A percentile compares a stretch with the other conserved stretches of the same genome.
phyloP scores from a whole-genome alignment of 1,140 invertebrate genomes.

The Ridgeia piscesae region DNA sequence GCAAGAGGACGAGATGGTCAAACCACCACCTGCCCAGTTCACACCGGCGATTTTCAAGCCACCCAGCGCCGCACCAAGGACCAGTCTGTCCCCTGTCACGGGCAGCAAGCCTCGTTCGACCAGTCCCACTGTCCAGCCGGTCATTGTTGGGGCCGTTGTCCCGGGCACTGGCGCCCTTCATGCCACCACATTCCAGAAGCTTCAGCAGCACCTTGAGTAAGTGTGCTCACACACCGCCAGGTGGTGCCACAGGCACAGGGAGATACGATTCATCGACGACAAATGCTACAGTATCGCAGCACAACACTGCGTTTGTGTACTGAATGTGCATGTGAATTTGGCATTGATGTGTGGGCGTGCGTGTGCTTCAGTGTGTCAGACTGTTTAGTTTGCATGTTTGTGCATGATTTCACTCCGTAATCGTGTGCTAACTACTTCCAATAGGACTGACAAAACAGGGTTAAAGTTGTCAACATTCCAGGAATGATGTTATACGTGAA shows the following conservation, averaged over 20 bases:
- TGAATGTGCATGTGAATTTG: neutral
- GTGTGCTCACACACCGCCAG: neutral
- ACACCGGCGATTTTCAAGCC: neutral
- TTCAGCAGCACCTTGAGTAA: conserved; percentile 47
- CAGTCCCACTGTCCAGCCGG: conserved; percentile 17
- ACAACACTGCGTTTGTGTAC: neutral
- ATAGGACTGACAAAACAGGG: neutral
- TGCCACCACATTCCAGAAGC: conserved; percentile 47
- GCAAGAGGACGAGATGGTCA: conserved; percentile 40
- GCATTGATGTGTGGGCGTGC: neutral
- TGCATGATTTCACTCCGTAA: neutral
- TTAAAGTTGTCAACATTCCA: neutral
- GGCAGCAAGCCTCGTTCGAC: neutral
- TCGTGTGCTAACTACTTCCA: neutral
- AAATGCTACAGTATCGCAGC: neutral
- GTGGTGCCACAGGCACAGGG: neutral
- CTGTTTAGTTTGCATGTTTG: neutral
- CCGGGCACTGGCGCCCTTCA: conserved; percentile 38
- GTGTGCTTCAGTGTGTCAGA: neutral
- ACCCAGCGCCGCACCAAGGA: neutral
- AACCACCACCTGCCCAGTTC: neutral
- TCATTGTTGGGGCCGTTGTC: conserved; percentile 30
- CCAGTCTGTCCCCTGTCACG: neutral
- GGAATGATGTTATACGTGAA: neutral
- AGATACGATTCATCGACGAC: neutral